These are phyloP conservation scores for Mobula birostris DNA, from an alignment of 2,113 vertebrate genomes.

Conservation along the genomic window DNA sequence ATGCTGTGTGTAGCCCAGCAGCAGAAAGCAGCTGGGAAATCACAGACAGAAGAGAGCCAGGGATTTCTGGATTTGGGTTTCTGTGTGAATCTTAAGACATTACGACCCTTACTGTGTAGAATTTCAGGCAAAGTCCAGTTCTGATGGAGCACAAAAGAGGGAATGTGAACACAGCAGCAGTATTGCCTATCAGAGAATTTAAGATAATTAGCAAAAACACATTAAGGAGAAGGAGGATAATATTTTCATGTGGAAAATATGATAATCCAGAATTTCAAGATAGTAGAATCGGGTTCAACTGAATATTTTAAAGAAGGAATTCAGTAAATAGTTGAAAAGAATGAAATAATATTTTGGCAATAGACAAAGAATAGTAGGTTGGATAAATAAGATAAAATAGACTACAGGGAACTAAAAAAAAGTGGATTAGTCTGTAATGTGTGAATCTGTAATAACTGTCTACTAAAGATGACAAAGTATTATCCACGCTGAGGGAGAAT, in stretches of 20 bases:
- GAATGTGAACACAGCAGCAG: too few relatives aligned
- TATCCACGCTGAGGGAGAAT: background rate
- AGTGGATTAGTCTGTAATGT: background rate
- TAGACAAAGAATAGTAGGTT: background rate
- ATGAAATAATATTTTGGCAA: background rate
- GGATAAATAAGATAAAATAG: background rate
- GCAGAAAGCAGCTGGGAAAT: too few relatives aligned
- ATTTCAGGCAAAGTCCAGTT: too few relatives aligned
- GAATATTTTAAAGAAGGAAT: background rate
- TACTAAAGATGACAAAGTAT: background rate
- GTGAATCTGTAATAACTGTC: too few relatives aligned
- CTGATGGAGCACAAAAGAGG: too few relatives aligned
- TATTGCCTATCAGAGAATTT: background rate
- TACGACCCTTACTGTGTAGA: too few relatives aligned
- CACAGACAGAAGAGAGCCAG: too few relatives aligned
- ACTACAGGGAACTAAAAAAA: background rate
- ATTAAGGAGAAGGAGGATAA: background rate
- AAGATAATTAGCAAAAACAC: background rate
- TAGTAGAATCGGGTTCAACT: background rate
- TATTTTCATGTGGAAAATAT: background rate
- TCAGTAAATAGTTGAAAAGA: background rate
- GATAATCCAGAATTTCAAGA: too few relatives aligned
- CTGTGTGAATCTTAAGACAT: too few relatives aligned
- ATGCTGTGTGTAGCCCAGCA: too few relatives aligned
- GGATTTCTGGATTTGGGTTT: too few relatives aligned